phyloP scores from a whole-genome alignment of 2,888 invertebrate species.

The Xestia xanthographa region DNA sequence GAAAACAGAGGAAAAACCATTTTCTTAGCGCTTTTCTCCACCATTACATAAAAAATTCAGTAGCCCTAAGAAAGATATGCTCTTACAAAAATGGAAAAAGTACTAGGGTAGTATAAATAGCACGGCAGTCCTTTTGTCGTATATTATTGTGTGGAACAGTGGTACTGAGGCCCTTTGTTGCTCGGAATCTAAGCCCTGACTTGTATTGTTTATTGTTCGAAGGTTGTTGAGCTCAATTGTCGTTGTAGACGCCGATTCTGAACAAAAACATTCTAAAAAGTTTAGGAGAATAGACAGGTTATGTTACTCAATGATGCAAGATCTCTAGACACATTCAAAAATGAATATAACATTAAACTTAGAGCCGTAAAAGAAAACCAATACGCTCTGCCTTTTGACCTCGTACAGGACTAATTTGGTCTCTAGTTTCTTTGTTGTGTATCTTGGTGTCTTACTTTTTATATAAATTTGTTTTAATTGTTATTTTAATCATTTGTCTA shows the following conservation, averaged over 20 bases:
- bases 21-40: background rate
- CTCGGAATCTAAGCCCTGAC: conserved; percentile 42
- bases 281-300: background rate
- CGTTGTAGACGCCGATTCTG: conserved; percentile 30
- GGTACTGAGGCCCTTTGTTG: conserved; percentile 46
- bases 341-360: background rate
- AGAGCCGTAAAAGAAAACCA: too few relatives aligned
- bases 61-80: conserved; percentile 12
- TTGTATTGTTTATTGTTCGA: conserved; percentile 58
- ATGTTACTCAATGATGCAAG: background rate
- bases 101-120: conserved; percentile 38
- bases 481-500: too few relatives aligned
- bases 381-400: too few relatives aligned
- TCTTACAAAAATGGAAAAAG: conserved; percentile 29
- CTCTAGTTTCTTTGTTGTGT: too few relatives aligned
- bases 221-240: conserved; percentile 61
- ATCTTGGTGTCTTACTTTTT: too few relatives aligned
- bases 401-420: too few relatives aligned
- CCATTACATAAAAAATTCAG: conserved; percentile 18
- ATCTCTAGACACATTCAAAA: background rate
- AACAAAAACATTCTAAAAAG: conserved; percentile 35
- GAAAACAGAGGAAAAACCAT: background rate
- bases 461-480: too few relatives aligned
- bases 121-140: conserved; percentile 19
- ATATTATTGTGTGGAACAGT: conserved; percentile 32